Evolutionary conservation across 2,797 vertebrate genomes (phyloP).

Genomic region (Periparus ater): DNA sequence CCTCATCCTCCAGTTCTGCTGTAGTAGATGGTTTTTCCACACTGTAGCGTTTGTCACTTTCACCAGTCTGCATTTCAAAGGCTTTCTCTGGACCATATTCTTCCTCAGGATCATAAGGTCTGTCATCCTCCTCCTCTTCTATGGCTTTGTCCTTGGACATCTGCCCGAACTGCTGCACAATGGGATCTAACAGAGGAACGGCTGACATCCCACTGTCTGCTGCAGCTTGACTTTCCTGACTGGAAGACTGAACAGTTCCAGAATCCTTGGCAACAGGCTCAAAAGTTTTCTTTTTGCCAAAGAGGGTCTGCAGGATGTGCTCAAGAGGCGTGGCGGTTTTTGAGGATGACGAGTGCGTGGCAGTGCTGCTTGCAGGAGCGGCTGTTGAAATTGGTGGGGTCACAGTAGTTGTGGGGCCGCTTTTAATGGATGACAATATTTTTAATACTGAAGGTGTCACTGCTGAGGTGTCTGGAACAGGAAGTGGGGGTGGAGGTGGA

Average conservation of each 20-base stretch:
- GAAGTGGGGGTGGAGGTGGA: conserved; percentile 72
- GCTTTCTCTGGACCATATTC: conserved; percentile 87
- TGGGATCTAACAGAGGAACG: conserved; percentile 85
- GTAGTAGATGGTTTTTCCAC: conserved; percentile 50
- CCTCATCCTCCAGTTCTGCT: conserved; percentile 83
- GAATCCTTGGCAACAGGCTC: conserved; percentile 75
- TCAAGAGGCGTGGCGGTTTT: conserved; percentile 83
- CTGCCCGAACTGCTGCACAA: conserved; percentile 92
- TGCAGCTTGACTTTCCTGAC: conserved; percentile 51
- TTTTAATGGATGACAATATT: conserved; percentile 69
- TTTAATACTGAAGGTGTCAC: conserved; percentile 73
- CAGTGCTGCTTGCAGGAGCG: conserved; percentile 25
- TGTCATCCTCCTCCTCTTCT: conserved; percentile 87
- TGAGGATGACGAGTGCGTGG: conserved; percentile 16
- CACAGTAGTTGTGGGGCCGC: conserved; percentile 35
- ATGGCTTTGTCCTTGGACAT: conserved; percentile 83
- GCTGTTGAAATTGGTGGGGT: conserved; percentile 30
- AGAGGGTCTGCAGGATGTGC: conserved; percentile 90
- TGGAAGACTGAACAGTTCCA: conserved; percentile 14
- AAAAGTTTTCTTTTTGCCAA: conserved; percentile 81
- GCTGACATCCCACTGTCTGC: conserved; percentile 62
- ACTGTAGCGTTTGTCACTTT: conserved; percentile 48
- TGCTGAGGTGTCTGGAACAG: conserved; percentile 62
- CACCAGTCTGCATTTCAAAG: conserved; percentile 64
- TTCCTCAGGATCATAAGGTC: conserved; percentile 95